phyloP scores from a whole-genome alignment of 2,888 invertebrate genomes.

The Chrysina gloriosa region DNA sequence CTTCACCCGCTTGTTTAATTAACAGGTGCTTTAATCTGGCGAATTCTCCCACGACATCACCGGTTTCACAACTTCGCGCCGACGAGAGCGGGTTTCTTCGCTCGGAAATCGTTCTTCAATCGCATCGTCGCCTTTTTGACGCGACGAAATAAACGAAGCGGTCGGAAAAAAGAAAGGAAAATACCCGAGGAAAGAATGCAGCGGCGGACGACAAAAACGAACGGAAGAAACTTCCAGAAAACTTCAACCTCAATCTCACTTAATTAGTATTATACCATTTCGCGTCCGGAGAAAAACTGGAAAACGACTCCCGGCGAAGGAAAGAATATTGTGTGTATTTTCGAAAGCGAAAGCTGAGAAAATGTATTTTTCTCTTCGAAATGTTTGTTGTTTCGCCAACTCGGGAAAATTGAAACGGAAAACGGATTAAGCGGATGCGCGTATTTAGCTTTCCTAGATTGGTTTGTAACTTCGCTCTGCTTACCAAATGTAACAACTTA shows the following conservation, averaged over 20 bases:
- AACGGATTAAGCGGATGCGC: no score
- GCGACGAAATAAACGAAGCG: background rate
- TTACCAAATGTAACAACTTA: no score
- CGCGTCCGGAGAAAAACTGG: background rate
- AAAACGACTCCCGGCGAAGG: background rate
- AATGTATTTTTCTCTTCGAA: no score
- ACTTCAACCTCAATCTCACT: slow-evolving; percentile 25
- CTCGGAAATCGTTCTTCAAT: background rate
- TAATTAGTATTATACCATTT: slow-evolving; percentile 18
- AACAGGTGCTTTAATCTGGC: slow-evolving; percentile 22
- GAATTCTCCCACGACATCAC: slow-evolving; percentile 21
- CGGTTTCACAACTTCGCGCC: background rate
- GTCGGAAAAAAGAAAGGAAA: background rate
- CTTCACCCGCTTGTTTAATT: slow-evolving; percentile 2
- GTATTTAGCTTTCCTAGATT: no score
- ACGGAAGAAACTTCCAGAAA: slow-evolving; percentile 1
- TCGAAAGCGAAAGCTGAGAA: no score
- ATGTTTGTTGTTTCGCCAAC: no score
- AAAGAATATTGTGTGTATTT: background rate
- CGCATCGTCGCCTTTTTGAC: background rate
- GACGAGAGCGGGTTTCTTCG: background rate
- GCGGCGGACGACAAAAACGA: background rate
- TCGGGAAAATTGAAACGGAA: no score
- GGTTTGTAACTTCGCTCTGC: no score
- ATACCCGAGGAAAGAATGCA: background rate